Percentiles rank a stretch among this genome's conserved stretches.
Conservation (phyloP, 2,888 invertebrate genomes). For the Drosophila nigricruria region DNA sequence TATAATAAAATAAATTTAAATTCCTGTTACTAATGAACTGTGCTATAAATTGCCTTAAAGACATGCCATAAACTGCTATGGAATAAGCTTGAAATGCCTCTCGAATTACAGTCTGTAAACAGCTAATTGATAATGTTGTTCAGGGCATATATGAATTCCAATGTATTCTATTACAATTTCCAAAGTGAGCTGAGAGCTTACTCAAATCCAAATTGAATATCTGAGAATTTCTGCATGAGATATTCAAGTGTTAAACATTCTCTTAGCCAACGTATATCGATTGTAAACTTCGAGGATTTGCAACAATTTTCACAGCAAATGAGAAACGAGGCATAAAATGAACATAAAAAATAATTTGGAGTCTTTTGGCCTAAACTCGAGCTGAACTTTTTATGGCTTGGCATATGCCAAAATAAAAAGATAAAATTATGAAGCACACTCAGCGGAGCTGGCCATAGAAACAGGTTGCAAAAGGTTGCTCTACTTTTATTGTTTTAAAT, state of each 20-base stretch:
- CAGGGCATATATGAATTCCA: not conserved
- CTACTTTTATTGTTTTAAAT: slow-evolving; percentile 23
- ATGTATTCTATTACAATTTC: not conserved
- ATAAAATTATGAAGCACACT: slow-evolving; percentile 16
- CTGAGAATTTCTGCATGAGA: not conserved
- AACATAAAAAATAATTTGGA: slow-evolving; percentile 1
- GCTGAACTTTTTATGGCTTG: not conserved
- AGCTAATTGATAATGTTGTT: not conserved
- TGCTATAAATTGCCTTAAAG: not conserved
- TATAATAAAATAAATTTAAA: not conserved
- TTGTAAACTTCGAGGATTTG: not conserved
- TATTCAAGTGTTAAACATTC: not conserved
- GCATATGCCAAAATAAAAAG: slow-evolving; percentile 10
- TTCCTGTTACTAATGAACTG: not conserved
- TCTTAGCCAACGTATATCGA: not conserved
- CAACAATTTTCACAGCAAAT: not conserved
- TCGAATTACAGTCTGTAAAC: not conserved
- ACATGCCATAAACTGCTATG: too few species aligned
- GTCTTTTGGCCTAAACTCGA: not conserved
- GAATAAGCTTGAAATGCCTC: not conserved
- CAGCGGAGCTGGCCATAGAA: not conserved
- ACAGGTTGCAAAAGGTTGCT: not conserved
- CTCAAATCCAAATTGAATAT: not conserved
- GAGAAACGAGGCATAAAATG: not conserved
- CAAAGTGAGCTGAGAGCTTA: not conserved